Conservation (phyloP, 2,113 vertebrate species). For the Psophia crepitans region DNA sequence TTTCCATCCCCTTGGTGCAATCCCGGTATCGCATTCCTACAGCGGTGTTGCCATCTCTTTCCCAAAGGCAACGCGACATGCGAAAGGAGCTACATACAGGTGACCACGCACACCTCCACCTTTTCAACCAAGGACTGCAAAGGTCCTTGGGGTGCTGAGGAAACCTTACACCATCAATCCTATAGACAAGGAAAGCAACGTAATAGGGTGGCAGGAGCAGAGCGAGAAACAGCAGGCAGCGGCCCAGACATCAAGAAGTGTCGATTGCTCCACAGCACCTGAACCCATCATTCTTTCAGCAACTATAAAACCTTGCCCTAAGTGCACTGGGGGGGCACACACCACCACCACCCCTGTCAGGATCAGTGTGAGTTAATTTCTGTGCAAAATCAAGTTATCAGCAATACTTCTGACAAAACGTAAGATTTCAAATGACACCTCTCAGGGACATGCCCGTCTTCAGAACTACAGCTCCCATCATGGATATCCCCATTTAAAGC, state of each 20-base stretch:
- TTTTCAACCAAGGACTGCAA: not conserved
- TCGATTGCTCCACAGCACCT: not conserved
- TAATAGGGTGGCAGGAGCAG: not conserved
- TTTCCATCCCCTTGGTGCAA: not conserved
- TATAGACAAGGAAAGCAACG: not conserved
- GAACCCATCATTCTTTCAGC: not conserved
- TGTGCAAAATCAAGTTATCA: not conserved
- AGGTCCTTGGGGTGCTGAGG: not conserved
- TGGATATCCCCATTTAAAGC: not conserved
- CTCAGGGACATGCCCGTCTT: not conserved
- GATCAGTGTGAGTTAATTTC: not conserved
- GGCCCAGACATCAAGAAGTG: not conserved
- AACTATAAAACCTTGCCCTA: not conserved
- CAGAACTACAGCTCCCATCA: not conserved
- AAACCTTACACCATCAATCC: not conserved
- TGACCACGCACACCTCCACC: not conserved
- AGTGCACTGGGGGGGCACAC: rapidly evolving
- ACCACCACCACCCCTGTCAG: not conserved
- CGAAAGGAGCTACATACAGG: not conserved
- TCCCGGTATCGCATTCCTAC: not conserved
- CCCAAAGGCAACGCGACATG: rapidly evolving
- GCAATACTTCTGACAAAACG: not conserved
- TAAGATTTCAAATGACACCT: not conserved
- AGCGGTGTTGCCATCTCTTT: rapidly evolving
- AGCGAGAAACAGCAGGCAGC: not conserved